Base-by-base conservation (phyloP, 2,797 vertebrate species). In the Enteromius treurensis region DNA sequence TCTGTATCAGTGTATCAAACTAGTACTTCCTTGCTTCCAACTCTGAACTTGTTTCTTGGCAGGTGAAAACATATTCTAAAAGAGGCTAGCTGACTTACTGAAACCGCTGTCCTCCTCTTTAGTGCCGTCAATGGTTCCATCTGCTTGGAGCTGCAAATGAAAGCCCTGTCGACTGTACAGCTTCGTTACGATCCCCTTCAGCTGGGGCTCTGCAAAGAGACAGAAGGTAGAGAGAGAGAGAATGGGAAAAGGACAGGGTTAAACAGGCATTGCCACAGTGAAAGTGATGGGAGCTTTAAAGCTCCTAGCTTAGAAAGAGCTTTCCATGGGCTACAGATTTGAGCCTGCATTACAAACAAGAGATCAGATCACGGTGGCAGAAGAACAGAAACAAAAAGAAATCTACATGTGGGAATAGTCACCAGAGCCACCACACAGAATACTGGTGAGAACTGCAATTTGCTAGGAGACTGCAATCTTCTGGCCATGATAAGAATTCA, bases 121-220 rank as follows among this genome's bases (percentile, higher is more conserved):
- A 77, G 98, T 99, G 90, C 98, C 98, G 91, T 99, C 98, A 81
- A 99, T 99, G 91, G 97, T 98, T 93, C 98, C 98, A 95, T 99
- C 98, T 90, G 98, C 97, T 93, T 99, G 98, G 90, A 99, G 93
- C 94, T 99, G 98, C 94, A 99, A 95, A 94, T 99, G 97, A 95
- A 95, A 99, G 85, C 98, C 98, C 95, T 99, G 98, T 89, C 98
- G 96, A 94, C 97, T 99, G 94, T 99, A 99, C 34, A 99, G 96
- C 94, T 98, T 99, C 76, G 98, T 99, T 91, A 99, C 96, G 86
- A 99, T 99, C 93, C 98, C 98, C 96, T 99, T 99, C 92, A 99
- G 96, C 95, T 99, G 98, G 94, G 98, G 98, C 94, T 99, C 98
- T 99, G 94, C 47, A 55, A 51, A 73, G 15, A 79, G 71, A 71